phyloP scores from a whole-genome alignment of 2,113 vertebrate species.

The Phalacrocorax carbo region DNA sequence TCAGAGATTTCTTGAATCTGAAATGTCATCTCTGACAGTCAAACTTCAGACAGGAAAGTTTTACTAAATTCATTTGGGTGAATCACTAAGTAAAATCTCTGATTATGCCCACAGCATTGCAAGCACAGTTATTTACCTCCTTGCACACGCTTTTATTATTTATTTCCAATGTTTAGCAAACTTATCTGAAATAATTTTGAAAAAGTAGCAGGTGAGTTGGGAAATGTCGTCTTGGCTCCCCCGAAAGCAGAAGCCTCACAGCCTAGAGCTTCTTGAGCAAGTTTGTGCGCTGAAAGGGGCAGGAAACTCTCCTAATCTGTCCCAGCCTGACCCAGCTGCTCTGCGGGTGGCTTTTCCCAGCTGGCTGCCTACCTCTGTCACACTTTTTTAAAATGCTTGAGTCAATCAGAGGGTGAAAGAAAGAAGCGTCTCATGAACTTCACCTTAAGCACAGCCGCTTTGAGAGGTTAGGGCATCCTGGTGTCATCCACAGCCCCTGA shows the following conservation, averaged over 20 bases:
- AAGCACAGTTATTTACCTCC: background rate
- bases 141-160: background rate
- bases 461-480: background rate
- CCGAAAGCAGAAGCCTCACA: accelerated
- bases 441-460: background rate
- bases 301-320: background rate
- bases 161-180: background rate
- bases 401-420: background rate
- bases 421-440: background rate
- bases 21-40: background rate
- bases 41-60: background rate
- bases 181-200: background rate
- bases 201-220: background rate
- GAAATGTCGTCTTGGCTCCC: background rate
- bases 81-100: background rate
- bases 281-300: background rate
- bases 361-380: background rate
- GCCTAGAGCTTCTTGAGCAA: background rate
- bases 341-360: background rate
- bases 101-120: background rate
- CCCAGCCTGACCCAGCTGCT: background rate
- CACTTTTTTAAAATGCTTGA: background rate
- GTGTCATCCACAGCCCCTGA: background rate
- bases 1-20: background rate
- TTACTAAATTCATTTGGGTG: background rate